phyloP scores from a whole-genome alignment of 2,888 invertebrate genomes.

The Adineta ricciae region DNA sequence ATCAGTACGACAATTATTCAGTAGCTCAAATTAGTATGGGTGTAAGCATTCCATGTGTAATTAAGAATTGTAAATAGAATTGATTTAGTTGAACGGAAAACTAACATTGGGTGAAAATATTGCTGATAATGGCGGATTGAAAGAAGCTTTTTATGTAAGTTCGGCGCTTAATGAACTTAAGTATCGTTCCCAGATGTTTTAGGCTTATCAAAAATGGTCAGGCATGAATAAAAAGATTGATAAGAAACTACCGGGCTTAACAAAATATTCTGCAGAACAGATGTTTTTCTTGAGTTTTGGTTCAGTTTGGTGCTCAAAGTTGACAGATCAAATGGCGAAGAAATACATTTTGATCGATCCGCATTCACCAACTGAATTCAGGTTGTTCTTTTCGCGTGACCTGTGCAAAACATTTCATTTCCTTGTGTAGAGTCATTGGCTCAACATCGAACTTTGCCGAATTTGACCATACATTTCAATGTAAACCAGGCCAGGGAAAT shows the following conservation, averaged over 20 bases:
- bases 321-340: slow-evolving; percentile 12
- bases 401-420: not conserved
- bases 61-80: not conserved
- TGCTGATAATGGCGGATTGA: slow-evolving; percentile 84
- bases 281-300: slow-evolving; percentile 55
- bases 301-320: slow-evolving; percentile 42
- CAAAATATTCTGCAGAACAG: slow-evolving; percentile 43
- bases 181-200: not conserved
- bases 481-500: slow-evolving; percentile 27
- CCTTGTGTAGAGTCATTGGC: slow-evolving; percentile 17
- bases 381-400: not conserved
- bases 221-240: slow-evolving; percentile 20
- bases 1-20: slow-evolving; percentile 76
- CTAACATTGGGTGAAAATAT: slow-evolving; percentile 88
- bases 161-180: not conserved
- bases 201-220: slow-evolving; percentile 37
- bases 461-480: slow-evolving; percentile 27
- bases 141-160: slow-evolving; percentile 71
- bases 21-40: slow-evolving; percentile 54
- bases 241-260: slow-evolving; percentile 18
- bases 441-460: slow-evolving; percentile 30
- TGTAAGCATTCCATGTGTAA: slow-evolving; percentile 36
- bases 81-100: slow-evolving; percentile 63
- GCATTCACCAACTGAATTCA: slow-evolving; percentile 27
- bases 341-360: slow-evolving; percentile 17